Conservation (phyloP, 2,113 vertebrate species). For the Epinephelus fuscoguttatus region DNA sequence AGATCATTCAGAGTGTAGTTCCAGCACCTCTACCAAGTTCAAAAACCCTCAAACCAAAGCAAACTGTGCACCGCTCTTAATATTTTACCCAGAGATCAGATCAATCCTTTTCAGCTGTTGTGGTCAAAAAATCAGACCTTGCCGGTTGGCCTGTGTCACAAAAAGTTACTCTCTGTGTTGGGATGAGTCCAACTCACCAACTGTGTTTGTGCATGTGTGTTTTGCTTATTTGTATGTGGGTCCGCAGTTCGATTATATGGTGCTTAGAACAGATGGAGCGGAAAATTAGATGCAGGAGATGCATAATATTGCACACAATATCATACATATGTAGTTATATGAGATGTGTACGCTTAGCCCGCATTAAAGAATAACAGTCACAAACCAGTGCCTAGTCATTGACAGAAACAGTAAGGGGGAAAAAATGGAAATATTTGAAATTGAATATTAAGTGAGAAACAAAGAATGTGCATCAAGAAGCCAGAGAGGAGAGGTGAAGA, state of each 20-base stretch:
- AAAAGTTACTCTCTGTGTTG: conserved; percentile 10
- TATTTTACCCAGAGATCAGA: not conserved
- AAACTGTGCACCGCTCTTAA: not conserved
- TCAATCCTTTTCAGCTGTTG: conserved; percentile 17
- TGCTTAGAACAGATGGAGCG: conserved; percentile 32
- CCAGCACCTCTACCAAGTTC: not conserved
- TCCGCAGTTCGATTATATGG: conserved; percentile 29
- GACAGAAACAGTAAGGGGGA: conserved; percentile 1
- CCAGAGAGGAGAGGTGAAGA: conserved; percentile 29
- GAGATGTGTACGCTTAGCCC: conserved; percentile 9
- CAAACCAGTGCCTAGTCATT: conserved; percentile 7
- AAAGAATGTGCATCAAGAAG: conserved; percentile 45
- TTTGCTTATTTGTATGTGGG: conserved; percentile 24
- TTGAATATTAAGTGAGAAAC: conserved; percentile 3
- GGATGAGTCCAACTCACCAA: not conserved
- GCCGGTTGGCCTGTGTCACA: not conserved
- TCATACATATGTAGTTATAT: not conserved
- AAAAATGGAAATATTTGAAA: not conserved
- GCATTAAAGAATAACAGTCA: conserved; percentile 21
- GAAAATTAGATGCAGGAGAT: conserved; percentile 37
- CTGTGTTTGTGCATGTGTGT: not conserved
- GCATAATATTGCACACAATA: not conserved
- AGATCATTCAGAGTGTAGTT: conserved; percentile 36
- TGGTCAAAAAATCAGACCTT: not conserved
- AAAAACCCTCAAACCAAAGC: not conserved